Conservation (phyloP, 2,113 vertebrate species). For the Vimba vimba region DNA sequence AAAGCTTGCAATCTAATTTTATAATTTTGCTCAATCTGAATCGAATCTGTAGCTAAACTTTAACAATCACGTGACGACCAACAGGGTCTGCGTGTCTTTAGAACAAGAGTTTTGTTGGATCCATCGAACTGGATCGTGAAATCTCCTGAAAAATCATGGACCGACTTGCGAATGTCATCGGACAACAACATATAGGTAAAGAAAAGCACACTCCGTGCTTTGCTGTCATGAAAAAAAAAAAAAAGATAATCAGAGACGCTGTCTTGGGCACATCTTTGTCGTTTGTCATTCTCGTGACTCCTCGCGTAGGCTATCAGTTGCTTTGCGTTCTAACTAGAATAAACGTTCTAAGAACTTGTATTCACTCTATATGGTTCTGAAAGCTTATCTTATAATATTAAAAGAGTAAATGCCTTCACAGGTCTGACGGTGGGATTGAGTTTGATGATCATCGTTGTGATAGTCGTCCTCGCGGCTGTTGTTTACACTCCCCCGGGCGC, state of each 20-base stretch:
- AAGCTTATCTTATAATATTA: background rate
- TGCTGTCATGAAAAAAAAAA: background rate
- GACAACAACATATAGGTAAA: conserved; percentile 49
- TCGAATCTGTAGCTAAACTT: background rate
- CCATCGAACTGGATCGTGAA: background rate
- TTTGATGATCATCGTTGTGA: conserved; percentile 34
- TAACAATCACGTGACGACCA: background rate
- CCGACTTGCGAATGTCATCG: background rate
- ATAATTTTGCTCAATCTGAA: background rate
- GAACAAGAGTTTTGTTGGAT: background rate
- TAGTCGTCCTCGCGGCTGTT: conserved; percentile 34
- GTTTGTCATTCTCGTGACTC: background rate
- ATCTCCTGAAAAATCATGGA: conserved; percentile 17
- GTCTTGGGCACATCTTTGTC: background rate
- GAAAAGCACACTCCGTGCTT: background rate
- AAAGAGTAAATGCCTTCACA: background rate
- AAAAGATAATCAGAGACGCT: background rate
- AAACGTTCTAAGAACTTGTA: background rate
- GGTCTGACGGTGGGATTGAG: conserved; percentile 44
- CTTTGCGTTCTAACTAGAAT: background rate
- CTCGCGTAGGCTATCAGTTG: background rate
- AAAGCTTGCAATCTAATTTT: background rate
- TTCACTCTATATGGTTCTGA: background rate
- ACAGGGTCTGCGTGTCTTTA: background rate
- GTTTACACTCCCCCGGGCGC: conserved; percentile 44